These are phyloP conservation scores for Lepidocyrtoides sp. DNA, from an alignment of 2,888 invertebrate species.

Conservation along the genomic window DNA sequence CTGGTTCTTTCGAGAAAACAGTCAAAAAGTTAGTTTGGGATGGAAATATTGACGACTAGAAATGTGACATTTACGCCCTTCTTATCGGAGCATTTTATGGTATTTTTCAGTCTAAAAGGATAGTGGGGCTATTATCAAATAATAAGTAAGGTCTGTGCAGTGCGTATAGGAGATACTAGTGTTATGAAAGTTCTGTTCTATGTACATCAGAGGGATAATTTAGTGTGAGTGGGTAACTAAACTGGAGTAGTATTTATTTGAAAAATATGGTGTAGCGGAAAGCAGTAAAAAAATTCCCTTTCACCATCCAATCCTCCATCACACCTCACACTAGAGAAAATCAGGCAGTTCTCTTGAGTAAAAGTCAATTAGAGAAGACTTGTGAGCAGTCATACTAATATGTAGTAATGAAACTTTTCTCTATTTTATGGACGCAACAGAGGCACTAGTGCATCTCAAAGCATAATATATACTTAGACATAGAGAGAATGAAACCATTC, in stretches of 20 bases:
- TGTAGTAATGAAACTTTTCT: constrained; percentile 73
- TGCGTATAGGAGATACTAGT: not conserved
- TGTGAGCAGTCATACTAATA: constrained; percentile 78
- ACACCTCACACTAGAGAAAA: constrained; percentile 66
- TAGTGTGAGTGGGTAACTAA: not conserved
- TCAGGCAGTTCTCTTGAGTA: constrained; percentile 67
- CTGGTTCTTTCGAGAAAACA: not conserved
- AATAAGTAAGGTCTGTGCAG: not conserved
- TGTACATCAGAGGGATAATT: not conserved
- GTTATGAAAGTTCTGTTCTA: not conserved
- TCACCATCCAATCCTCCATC: not conserved
- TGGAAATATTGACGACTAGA: constrained; percentile 5
- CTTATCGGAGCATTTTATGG: constrained; percentile 25
- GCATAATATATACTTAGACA: not conserved
- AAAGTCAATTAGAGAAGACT: constrained; percentile 78
- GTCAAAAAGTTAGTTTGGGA: not conserved
- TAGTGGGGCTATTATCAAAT: too few species aligned
- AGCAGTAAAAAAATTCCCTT: constrained; percentile 47
- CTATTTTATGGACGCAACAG: constrained; percentile 55
- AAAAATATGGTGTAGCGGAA: constrained; percentile 33
- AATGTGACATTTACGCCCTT: constrained; percentile 48
- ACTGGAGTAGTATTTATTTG: constrained; percentile 13
- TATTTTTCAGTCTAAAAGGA: not conserved
- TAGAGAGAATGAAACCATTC: not conserved
- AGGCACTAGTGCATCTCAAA: not conserved